phyloP scores from a whole-genome alignment of 2,113 vertebrate species.

The Seriola rivoliana region DNA sequence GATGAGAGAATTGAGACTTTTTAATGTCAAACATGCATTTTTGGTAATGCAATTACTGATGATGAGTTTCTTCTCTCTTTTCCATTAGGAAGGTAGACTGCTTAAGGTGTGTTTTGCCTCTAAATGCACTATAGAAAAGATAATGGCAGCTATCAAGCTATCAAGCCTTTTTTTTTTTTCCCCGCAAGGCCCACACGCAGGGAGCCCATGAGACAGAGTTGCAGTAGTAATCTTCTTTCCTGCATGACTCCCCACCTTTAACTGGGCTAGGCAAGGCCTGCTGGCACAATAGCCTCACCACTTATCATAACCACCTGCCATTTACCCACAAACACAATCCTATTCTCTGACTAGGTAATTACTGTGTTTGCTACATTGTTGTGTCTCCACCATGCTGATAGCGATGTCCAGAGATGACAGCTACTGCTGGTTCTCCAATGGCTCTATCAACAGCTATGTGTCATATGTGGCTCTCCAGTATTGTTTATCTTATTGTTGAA shows the following conservation, averaged over 20 bases:
- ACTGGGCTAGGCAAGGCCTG: conserved; percentile 59
- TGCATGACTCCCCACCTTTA: conserved; percentile 69
- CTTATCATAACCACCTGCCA: conserved; percentile 77
- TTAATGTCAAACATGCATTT: conserved; percentile 61
- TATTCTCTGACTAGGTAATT: conserved; percentile 75
- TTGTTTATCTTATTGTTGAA: conserved; percentile 53
- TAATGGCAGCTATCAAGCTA: conserved; percentile 68
- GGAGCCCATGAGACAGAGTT: conserved; percentile 46
- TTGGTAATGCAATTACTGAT: conserved; percentile 59
- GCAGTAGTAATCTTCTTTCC: conserved; percentile 75
- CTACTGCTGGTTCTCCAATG: conserved; percentile 55
- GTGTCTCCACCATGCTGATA: conserved; percentile 71
- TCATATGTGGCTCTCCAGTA: conserved; percentile 36
- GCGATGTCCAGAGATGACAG: conserved; percentile 63
- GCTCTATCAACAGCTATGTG: conserved; percentile 33
- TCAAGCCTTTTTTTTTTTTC: conserved; percentile 36
- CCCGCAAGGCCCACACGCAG: conserved; percentile 38
- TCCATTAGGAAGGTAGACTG: conserved; percentile 23
- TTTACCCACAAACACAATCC: conserved; percentile 74
- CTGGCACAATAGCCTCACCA: conserved; percentile 69
- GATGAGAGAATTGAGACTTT: conserved; percentile 55
- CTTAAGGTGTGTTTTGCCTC: conserved; percentile 61
- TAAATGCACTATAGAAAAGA: conserved; percentile 63
- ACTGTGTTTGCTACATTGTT: conserved; percentile 74
- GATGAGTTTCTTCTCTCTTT: conserved; percentile 45